Evolutionary conservation across 2,113 vertebrate genomes (phyloP).

Genomic region (Lepidothrix coronata): DNA sequence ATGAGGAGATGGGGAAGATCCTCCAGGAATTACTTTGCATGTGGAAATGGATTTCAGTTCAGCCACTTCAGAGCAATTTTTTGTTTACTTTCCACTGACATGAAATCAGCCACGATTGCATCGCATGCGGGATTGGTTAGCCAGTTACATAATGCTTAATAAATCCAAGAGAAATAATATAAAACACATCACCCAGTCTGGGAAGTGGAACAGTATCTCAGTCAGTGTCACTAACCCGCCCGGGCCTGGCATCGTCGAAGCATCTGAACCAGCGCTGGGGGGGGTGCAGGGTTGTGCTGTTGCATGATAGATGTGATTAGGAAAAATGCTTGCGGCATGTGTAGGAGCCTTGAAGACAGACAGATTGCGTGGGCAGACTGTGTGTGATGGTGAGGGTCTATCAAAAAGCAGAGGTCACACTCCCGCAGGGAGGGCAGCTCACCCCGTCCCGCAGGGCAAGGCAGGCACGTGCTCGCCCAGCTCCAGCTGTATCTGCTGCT

Average conservation of each 20-base stretch:
- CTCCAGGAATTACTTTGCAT: conserved; percentile 37
- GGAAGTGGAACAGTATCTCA: not conserved
- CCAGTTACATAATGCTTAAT: conserved; percentile 48
- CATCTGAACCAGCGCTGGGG: not conserved
- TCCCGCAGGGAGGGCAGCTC: fast-evolving
- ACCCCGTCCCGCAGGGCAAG: fast-evolving
- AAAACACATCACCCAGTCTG: conserved; percentile 42
- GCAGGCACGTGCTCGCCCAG: not conserved
- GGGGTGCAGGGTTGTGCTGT: not conserved
- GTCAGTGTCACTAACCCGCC: not conserved
- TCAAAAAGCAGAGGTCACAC: not conserved
- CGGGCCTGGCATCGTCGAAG: fast-evolving
- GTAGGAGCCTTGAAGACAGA: not conserved
- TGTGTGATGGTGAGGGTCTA: not conserved
- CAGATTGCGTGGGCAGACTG: not conserved
- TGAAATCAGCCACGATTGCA: conserved; percentile 1
- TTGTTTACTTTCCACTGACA: conserved; percentile 61
- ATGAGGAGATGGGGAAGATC: not conserved
- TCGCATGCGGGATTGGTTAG: conserved; percentile 19
- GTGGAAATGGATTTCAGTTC: conserved; percentile 44
- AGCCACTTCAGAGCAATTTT: conserved; percentile 38
- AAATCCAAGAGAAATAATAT: conserved; percentile 63
- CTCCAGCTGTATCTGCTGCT: not conserved
- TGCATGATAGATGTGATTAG: not conserved
- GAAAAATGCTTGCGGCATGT: not conserved